Conservation (phyloP, 2,888 invertebrate species). For the Artemia sp. region DNA sequence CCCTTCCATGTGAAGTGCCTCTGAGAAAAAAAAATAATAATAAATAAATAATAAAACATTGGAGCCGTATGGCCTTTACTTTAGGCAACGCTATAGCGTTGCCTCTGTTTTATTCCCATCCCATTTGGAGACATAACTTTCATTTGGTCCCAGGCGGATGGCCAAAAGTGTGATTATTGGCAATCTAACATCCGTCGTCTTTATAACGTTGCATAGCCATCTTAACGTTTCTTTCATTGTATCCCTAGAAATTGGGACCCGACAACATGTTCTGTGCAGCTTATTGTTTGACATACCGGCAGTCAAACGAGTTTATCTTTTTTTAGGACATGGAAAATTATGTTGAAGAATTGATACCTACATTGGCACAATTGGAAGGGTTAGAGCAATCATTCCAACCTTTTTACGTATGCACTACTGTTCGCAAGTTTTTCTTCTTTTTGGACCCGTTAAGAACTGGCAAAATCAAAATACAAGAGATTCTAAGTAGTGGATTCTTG, state of each 20-base stretch:
- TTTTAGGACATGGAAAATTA: constrained; percentile 81
- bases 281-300: background rate
- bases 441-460: constrained; percentile 75
- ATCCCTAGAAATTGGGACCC: background rate
- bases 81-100: too few species aligned
- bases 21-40: too few species aligned
- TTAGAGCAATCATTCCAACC: constrained; percentile 82
- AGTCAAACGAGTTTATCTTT: constrained; percentile 25
- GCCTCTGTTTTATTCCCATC: too few species aligned
- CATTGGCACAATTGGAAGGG: constrained; percentile 70
- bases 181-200: too few species aligned
- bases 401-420: constrained; percentile 90
- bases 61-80: too few species aligned
- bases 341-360: constrained; percentile 79
- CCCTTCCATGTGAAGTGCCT: too few species aligned
- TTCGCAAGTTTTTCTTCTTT: constrained; percentile 88
- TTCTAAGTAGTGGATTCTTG: constrained; percentile 73
- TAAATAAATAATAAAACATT: too few species aligned
- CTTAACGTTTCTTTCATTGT: background rate
- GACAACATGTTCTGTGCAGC: background rate
- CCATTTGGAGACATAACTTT: too few species aligned
- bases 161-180: too few species aligned
- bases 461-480: constrained; percentile 72
- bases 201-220: too few species aligned
- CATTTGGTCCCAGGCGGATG: too few species aligned